Evolutionary conservation across 1,140 invertebrate species (phyloP).

Genomic region (Bilobella aurantiaca): DNA sequence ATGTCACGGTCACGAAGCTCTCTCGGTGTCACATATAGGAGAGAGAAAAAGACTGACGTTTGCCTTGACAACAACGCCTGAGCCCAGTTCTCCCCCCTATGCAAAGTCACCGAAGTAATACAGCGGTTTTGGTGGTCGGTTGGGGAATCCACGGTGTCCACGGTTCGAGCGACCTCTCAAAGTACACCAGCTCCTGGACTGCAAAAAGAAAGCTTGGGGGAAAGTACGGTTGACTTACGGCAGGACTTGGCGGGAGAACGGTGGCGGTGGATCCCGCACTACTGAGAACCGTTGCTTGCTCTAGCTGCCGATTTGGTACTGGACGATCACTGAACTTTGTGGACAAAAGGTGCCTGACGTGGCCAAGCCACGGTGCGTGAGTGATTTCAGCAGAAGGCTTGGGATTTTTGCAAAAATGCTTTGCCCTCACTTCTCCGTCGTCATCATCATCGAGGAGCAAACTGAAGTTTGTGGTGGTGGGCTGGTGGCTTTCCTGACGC

Average conservation of each 20-base stretch:
- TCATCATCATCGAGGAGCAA: conserved; percentile 3
- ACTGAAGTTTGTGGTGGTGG: background rate
- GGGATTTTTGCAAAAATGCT: background rate
- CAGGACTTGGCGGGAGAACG: too few relatives aligned
- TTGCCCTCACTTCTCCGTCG: background rate
- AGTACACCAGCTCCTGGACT: too few relatives aligned
- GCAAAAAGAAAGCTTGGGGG: too few relatives aligned
- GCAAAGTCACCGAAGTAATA: conserved; percentile 33
- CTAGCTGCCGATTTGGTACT: background rate
- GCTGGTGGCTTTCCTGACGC: background rate
- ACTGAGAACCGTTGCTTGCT: too few relatives aligned
- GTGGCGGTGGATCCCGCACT: too few relatives aligned
- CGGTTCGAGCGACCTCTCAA: too few relatives aligned
- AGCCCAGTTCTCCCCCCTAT: conserved; percentile 35
- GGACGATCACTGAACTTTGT: background rate
- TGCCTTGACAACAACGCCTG: conserved; percentile 25
- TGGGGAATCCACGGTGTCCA: too few relatives aligned
- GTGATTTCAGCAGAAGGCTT: background rate
- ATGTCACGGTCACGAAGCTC: background rate
- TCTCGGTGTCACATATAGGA: conserved; percentile 36
- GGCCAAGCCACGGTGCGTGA: conserved; percentile 2
- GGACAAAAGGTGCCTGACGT: background rate
- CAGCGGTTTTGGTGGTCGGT: too few relatives aligned
- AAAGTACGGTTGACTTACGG: too few relatives aligned
- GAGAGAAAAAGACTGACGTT: conserved; percentile 37